phyloP scores from a whole-genome alignment of 2,888 invertebrate species.

The Plagodis dolabraria region DNA sequence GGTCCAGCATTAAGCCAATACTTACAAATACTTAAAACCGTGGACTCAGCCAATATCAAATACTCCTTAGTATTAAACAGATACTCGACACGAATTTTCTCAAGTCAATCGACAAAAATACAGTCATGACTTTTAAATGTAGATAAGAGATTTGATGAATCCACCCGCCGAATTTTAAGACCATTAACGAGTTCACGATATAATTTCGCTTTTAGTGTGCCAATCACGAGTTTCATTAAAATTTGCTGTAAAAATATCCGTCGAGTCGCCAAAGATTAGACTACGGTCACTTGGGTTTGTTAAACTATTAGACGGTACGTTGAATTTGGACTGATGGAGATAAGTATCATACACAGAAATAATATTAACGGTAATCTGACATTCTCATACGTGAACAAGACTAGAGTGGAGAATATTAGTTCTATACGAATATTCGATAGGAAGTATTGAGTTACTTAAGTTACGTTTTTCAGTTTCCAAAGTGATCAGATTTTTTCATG shows the following conservation, averaged over 20 bases:
- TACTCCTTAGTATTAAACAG: no score
- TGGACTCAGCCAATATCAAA: no score
- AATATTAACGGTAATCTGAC: conserved; percentile 75
- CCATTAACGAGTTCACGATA: conserved; percentile 63
- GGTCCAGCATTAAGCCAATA: no score
- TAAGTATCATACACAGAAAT: conserved; percentile 80
- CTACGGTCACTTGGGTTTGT: conserved; percentile 59
- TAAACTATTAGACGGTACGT: conserved; percentile 76
- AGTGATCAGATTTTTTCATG: no score
- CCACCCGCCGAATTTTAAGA: conserved; percentile 66
- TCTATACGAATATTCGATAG: background rate
- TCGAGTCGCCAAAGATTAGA: conserved; percentile 70
- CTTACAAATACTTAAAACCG: no score
- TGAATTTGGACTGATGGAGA: conserved; percentile 70
- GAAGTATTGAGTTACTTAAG: no score
- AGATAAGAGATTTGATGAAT: conserved; percentile 60
- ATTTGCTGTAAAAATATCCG: conserved; percentile 40
- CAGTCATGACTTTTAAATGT: conserved; percentile 8
- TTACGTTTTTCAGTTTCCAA: no score
- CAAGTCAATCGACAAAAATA: background rate
- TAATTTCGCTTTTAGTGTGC: conserved; percentile 63
- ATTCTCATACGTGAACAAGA: conserved; percentile 58
- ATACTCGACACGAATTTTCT: no score
- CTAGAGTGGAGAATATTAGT: background rate
- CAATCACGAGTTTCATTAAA: conserved; percentile 68